Evolutionary conservation across 2,113 vertebrate genomes (phyloP).

Genomic region (Candoia aspera): DNA sequence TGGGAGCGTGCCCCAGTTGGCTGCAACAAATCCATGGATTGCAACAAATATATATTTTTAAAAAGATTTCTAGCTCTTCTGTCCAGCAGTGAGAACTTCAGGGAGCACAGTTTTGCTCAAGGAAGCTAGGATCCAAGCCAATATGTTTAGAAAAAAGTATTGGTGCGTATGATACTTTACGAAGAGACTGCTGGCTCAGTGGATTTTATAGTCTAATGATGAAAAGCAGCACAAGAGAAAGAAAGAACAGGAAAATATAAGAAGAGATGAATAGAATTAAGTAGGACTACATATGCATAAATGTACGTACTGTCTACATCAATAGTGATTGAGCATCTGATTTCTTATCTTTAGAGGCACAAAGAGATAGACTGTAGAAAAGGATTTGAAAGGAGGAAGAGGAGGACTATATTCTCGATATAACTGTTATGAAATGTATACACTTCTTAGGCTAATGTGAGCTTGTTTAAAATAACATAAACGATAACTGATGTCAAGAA

Average conservation of each 20-base stretch:
- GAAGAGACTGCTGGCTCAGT: background rate
- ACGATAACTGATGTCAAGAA: background rate
- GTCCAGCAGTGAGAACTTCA: background rate
- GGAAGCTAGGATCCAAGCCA: background rate
- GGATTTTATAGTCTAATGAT: background rate
- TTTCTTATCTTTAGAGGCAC: background rate
- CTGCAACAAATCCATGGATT: background rate
- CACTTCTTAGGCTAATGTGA: background rate
- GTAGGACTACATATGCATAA: background rate
- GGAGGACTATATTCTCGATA: background rate
- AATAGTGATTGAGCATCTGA: background rate
- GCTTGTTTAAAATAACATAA: background rate
- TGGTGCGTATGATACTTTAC: background rate
- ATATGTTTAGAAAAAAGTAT: background rate
- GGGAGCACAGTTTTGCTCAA: background rate
- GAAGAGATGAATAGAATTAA: background rate
- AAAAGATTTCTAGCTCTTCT: background rate
- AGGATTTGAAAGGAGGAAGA: background rate
- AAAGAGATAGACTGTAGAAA: background rate
- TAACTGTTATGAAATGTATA: background rate
- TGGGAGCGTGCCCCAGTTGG: background rate
- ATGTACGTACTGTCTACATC: background rate
- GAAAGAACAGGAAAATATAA: background rate
- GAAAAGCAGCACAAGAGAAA: too few relatives aligned
- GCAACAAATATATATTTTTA: background rate